Evolutionary conservation across 2,888 invertebrate species (phyloP), one percentile per base, ranked within the genome.

Genomic region (Tetranychus truncatus): DNA sequence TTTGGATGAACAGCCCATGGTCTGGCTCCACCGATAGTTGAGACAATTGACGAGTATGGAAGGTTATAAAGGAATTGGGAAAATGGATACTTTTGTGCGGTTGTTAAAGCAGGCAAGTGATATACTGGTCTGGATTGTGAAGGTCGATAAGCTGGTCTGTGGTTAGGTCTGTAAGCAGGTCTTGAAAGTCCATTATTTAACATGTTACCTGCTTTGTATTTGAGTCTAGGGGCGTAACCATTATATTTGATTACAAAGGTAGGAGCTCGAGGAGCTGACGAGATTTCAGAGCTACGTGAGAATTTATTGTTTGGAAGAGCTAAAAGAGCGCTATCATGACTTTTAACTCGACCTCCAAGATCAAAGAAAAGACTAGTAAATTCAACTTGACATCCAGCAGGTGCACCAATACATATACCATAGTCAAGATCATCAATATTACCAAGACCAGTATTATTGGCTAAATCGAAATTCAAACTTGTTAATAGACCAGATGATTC

Each of bases 401-500:
- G 6, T 18, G 18, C 9, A 20, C 1, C 20, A 18, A 72, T 15
- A 72, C 72, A 72, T 18, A 72, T 46, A n/a, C 45, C 45, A 72
- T 72, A 72, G 4, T 24, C 34, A 34, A 72, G 72, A 72, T 45
- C 72, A 72, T 44, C 72, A 20, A 72, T 72, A 45, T 72, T 72
- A 44, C 72, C 72, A 45, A 45, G 45, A 72, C 72, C 72, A 46
- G 34, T 34, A n/a, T 72, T 72, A 34, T 44, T 72, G 34, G 9
- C 20, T n/a, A 45, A 44, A 72, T 72, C 72, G 72, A 72, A 75
- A 66, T 75, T 75, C 11, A 75, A 75, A 67, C 75, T 75, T 21
- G 45, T 55, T 15, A 75, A 21, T 6, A 72, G 15, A n/a, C 44
- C 72, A 45, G 66, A n/a, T 11, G n/a, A 1, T 21, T 55, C 45